These are phyloP conservation scores for Desmophyllum pertusum DNA, from an alignment of 92 coral and sea anemone species.

Conservation along the genomic window DNA sequence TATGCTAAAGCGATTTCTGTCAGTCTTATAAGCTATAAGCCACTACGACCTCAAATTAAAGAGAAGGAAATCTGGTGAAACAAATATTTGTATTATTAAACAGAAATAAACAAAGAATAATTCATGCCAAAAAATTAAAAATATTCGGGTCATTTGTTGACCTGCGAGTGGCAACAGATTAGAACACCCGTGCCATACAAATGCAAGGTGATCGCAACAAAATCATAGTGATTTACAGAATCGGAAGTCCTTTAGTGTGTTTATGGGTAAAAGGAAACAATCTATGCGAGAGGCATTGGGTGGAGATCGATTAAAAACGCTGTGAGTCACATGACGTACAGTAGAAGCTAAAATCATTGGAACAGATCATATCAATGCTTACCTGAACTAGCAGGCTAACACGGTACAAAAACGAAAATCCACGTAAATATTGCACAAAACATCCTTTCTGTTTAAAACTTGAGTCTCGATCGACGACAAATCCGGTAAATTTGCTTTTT, in stretches of 20 bases:
- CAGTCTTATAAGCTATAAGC: not conserved
- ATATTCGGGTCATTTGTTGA: not conserved
- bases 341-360: no score
- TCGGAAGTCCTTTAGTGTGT: no score
- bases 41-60: not conserved
- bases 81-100: not conserved
- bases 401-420: constrained; percentile 33
- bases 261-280: not conserved
- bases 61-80: not conserved
- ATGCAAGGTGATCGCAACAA: not conserved
- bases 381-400: constrained; percentile 33
- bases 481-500: constrained; percentile 7
- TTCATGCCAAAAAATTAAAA: no score
- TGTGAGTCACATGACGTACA: not conserved
- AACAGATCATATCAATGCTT: not conserved
- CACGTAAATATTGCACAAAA: constrained; percentile 38
- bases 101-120: not conserved
- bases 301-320: not conserved
- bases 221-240: not conserved
- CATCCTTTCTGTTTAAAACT: not conserved
- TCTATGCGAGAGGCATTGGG: not conserved
- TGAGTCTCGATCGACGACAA: constrained; percentile 29
- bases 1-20: not conserved
- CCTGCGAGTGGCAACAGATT: not conserved
- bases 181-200: no score